Evolutionary conservation across 2,888 invertebrate genomes (phyloP), one percentile per base, ranked within the genome.

Genomic region (Ditylenchus weischeri): DNA sequence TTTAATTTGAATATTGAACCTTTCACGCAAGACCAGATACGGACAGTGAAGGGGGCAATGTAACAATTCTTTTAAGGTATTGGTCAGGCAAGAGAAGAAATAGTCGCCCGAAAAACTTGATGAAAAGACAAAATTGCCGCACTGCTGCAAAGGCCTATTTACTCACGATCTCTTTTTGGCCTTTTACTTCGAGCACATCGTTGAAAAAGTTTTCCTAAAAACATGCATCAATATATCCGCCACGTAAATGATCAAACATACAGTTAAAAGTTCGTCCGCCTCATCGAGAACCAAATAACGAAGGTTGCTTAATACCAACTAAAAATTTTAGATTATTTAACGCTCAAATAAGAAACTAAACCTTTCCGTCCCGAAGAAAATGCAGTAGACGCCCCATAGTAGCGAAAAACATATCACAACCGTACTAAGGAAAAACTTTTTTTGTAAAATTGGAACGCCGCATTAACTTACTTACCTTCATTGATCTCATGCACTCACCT

Each of bases 241-340:
- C 15, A 43, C 11, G 8, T 8, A 43, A 6, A 2, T 43, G 29
- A 54, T 29, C 1, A 54, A 54, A 23, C n/a, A 23, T 54, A 54
- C 54, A 21, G 54, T 66, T 6, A 66, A 38, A 18, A 66, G 66
- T 51, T 66, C 62, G 38, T 66, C 66, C 47, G 66, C 66, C 62
- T 66, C 66, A 49, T 66, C 66, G 13, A 66, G 47, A 48, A 66
- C 62, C 62, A 66, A 64, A 38, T 57, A 66, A 19, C 66, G 61
- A 21, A 66, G 57, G 29, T 63, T 57, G 57, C 62, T 62, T 11
- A 66, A 21, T 38, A 51, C 29, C 8, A 66, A 35, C 66, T 66
- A 15, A 64, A 66, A 62, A 18, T 6, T n/a, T n/a, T n/a, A 10
- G 13, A 54, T 23, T 23, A 29, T 7, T 10, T 29, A 18, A 29